Conservation (phyloP, 2,113 vertebrate genomes). For the Chrysochloris asiatica region DNA sequence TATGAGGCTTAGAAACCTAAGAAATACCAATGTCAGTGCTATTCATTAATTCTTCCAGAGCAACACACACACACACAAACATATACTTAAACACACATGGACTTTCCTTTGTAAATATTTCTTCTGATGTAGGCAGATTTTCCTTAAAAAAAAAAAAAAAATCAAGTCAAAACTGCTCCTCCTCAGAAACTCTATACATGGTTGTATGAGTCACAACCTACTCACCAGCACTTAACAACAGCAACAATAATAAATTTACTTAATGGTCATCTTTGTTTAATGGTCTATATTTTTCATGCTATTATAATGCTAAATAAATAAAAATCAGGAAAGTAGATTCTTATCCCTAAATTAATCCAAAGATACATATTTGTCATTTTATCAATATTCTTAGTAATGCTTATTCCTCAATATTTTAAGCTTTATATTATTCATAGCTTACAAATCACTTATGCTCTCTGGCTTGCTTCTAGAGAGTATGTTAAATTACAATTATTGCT, state of each 20-base stretch:
- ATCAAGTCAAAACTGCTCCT: too few species aligned
- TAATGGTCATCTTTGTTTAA: not conserved
- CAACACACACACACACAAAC: not conserved
- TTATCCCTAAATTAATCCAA: not conserved
- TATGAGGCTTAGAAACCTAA: not conserved
- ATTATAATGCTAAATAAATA: slow-evolving; percentile 16
- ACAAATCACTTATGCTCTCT: too few species aligned
- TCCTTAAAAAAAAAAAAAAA: too few species aligned
- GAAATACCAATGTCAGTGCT: slow-evolving; percentile 24
- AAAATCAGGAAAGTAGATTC: not conserved
- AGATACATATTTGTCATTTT: not conserved
- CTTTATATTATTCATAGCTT: not conserved
- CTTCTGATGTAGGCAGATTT: not conserved
- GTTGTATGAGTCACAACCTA: too few species aligned
- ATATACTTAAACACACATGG: not conserved
- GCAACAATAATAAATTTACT: too few species aligned
- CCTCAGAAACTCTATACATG: too few species aligned
- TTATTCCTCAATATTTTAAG: not conserved
- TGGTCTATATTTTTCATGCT: not conserved
- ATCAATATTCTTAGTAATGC: not conserved
- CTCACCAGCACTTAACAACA: too few species aligned
- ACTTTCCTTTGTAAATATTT: not conserved
- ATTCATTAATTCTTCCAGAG: not conserved
- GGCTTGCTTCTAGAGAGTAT: too few species aligned
- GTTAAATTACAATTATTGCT: not conserved